phyloP scores from a whole-genome alignment of 1,140 invertebrate genomes.

The Zaprionus davidi region DNA sequence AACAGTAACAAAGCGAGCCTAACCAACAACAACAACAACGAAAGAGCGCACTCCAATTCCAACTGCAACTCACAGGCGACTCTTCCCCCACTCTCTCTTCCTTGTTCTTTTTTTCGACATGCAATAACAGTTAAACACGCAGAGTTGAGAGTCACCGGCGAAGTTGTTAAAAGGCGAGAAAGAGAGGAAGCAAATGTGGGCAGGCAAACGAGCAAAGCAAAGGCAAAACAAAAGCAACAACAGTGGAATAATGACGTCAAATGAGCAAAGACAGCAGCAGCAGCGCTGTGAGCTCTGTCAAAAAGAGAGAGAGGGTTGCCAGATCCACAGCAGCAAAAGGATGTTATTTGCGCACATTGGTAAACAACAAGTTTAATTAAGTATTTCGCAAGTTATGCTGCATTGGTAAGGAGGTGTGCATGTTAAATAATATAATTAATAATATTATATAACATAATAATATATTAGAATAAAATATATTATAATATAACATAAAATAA shows the following conservation, averaged over 20 bases:
- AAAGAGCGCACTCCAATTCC: constrained; percentile 20
- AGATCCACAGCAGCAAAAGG: constrained; percentile 27
- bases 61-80: not conserved
- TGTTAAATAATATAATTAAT: not conserved
- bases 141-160: constrained; percentile 16
- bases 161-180: not conserved
- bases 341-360: not conserved
- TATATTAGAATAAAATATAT: not conserved
- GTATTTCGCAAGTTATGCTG: too few relatives aligned
- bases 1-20: not conserved
- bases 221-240: constrained; percentile 23
- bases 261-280: constrained; percentile 27
- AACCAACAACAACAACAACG: constrained; percentile 12
- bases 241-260: constrained; percentile 55
- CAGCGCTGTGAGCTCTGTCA: not conserved
- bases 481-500: not conserved
- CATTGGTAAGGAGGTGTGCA: too few relatives aligned
- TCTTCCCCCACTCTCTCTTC: not conserved
- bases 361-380: too few relatives aligned
- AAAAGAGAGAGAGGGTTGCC: constrained; percentile 27
- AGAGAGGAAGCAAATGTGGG: constrained; percentile 1
- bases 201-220: constrained; percentile 27
- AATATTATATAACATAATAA: not conserved
- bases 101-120: constrained; percentile 1
- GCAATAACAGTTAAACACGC: constrained; percentile 49